These are phyloP conservation scores for Scolopax rusticola DNA, from an alignment of 2,797 vertebrate species.

Conservation along the genomic window DNA sequence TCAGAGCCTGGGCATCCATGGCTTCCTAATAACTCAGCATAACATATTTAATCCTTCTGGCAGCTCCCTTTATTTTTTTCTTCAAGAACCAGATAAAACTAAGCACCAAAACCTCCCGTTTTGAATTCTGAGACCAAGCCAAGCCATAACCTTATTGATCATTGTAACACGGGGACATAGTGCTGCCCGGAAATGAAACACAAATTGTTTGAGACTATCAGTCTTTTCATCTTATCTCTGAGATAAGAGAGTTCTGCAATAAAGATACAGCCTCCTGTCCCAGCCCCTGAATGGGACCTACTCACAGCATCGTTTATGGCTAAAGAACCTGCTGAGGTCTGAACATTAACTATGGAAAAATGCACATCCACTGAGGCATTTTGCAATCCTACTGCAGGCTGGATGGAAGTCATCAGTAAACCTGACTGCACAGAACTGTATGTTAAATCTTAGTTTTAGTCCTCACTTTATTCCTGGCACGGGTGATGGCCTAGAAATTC, in stretches of 20 bases:
- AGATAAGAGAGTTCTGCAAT: not conserved
- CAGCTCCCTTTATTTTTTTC: not conserved
- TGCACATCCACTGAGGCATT: not conserved
- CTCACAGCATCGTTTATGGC: not conserved
- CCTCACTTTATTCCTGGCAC: not conserved
- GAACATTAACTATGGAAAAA: not conserved
- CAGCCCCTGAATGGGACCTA: not conserved
- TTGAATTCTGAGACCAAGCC: not conserved
- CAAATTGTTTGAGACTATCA: not conserved
- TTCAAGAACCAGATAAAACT: not conserved
- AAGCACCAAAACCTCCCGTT: not conserved
- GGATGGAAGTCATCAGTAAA: not conserved
- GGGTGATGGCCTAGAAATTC: constrained; percentile 15
- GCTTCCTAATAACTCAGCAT: not conserved
- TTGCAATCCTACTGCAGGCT: not conserved
- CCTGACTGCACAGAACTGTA: not conserved
- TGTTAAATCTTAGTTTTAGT: not conserved
- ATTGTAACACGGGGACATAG: not conserved
- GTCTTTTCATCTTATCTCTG: not conserved
- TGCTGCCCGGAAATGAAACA: not conserved
- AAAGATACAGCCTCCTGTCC: not conserved
- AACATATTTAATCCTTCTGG: not conserved
- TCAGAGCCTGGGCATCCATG: not conserved
- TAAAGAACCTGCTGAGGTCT: constrained; percentile 7
- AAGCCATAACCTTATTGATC: not conserved